These are phyloP conservation scores for Thermophis baileyi DNA, from an alignment of 2,113 vertebrate species.

Conservation along the genomic window DNA sequence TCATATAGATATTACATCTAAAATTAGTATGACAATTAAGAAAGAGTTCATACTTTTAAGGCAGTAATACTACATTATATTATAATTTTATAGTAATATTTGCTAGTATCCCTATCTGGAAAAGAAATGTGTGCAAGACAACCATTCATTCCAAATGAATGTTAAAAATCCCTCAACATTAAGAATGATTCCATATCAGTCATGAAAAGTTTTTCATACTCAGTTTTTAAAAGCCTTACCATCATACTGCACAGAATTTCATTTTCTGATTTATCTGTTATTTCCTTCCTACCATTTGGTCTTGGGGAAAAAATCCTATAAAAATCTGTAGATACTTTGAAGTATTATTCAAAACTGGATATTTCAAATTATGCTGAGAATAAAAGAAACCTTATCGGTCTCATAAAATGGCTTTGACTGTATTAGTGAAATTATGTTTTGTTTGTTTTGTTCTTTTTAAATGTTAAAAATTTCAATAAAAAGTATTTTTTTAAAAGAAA, in stretches of 20 bases:
- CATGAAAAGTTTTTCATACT: background rate
- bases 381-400: background rate
- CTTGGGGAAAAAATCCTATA: background rate
- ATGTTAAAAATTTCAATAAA: too few relatives aligned
- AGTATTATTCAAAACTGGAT: background rate
- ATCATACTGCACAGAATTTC: background rate
- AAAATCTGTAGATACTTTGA: background rate
- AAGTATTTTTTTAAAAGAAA: too few relatives aligned
- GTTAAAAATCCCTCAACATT: background rate
- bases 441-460: too few relatives aligned
- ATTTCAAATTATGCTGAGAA: background rate
- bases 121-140: background rate
- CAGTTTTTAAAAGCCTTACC: background rate
- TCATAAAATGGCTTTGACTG: background rate
- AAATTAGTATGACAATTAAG: background rate
- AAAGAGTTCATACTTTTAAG: fast-evolving
- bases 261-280: background rate
- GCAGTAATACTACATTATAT: background rate
- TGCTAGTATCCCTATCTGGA: background rate
- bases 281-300: background rate
- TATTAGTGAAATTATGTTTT: too few relatives aligned
- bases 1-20: background rate
- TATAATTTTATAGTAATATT: background rate
- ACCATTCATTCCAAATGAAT: background rate
- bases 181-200: background rate